Evolutionary conservation across 1,140 invertebrate species (phyloP).

Genomic region (Nephila pilipes): DNA sequence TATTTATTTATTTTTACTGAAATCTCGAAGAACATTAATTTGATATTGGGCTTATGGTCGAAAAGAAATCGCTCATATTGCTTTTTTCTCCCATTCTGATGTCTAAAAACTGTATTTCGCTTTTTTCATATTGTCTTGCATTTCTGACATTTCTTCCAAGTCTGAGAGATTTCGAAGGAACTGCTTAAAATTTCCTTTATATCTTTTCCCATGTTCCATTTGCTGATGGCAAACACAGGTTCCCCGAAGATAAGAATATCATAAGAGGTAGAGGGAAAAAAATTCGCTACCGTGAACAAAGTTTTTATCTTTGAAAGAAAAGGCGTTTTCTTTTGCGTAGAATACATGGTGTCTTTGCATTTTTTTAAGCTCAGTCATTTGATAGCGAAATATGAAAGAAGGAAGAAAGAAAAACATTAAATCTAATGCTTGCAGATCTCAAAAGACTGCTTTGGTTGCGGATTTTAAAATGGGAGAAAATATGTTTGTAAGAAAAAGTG

Average conservation of each 20-base stretch:
- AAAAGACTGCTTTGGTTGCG: constrained; percentile 42
- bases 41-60: neutral
- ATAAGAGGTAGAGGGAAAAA: constrained; percentile 6
- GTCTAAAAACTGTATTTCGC: neutral
- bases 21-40: neutral
- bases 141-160: constrained; percentile 2
- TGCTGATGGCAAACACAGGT: constrained; percentile 38
- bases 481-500: neutral
- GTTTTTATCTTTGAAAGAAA: constrained; percentile 37
- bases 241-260: constrained; percentile 42
- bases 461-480: constrained; percentile 31
- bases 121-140: constrained; percentile 2
- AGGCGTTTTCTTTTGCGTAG: constrained; percentile 28
- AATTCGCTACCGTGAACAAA: constrained; percentile 18
- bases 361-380: constrained; percentile 39
- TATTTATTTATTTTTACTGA: neutral
- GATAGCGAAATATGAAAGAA: constrained; percentile 9
- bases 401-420: constrained; percentile 25
- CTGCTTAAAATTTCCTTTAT: constrained; percentile 46
- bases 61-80: neutral
- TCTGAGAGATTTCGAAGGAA: neutral
- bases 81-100: neutral
- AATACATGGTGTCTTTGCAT: constrained; percentile 42
- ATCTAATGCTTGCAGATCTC: constrained; percentile 21
- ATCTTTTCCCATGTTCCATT: constrained; percentile 54